These are phyloP conservation scores for Megalopta genalis DNA, from an alignment of 1,140 invertebrate genomes.

Conservation along the genomic window DNA sequence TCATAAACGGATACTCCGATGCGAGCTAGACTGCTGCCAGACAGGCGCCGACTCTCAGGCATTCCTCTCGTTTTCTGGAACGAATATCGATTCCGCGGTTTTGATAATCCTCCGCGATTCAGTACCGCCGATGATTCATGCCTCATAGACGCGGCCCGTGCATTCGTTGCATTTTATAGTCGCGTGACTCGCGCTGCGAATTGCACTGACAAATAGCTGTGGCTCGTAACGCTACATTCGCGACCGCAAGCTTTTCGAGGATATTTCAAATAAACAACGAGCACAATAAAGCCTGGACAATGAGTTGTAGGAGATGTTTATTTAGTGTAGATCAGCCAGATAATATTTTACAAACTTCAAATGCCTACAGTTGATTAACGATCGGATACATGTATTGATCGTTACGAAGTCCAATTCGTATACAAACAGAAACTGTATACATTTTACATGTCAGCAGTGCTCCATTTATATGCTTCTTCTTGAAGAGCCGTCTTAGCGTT, in stretches of 20 bases:
- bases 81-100: constrained; percentile 59
- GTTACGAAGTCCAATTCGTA: neutral
- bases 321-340: neutral
- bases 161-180: constrained; percentile 10
- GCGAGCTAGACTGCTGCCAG: constrained; percentile 36
- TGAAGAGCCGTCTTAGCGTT: constrained; percentile 88
- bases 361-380: neutral
- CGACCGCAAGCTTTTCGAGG: neutral
- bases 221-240: neutral
- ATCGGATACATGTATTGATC: neutral
- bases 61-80: constrained; percentile 58
- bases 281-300: neutral
- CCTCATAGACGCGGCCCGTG: constrained; percentile 3
- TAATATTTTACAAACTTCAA: constrained; percentile 14
- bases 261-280: neutral
- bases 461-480: constrained; percentile 97
- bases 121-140: constrained; percentile 37
- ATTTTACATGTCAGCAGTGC: constrained; percentile 94
- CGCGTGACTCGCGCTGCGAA: constrained; percentile 14
- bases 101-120: constrained; percentile 40
- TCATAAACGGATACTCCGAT: constrained; percentile 31
- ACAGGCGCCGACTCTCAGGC: constrained; percentile 53
- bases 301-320: constrained; percentile 1
- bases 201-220: constrained; percentile 19
- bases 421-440: neutral